Conservation (phyloP, 2,888 invertebrate species). For the Lithophane ornitopus region DNA sequence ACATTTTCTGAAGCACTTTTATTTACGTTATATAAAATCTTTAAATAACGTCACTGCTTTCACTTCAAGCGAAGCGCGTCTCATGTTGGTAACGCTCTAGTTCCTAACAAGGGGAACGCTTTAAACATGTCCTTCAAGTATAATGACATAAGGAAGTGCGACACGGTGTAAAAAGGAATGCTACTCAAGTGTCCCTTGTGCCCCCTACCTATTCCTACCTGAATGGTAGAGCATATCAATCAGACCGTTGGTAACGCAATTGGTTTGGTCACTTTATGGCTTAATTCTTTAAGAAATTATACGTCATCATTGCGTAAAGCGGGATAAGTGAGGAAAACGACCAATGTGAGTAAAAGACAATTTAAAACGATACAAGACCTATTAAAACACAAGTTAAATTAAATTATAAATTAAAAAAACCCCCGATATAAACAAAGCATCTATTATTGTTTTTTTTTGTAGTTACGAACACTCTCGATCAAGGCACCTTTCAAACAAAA, state of each 20-base stretch:
- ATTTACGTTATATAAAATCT: conserved; percentile 19
- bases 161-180: neutral
- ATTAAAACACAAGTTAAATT: too few relatives aligned
- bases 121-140: neutral
- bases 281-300: neutral
- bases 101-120: conserved; percentile 27
- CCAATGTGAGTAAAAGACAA: too few relatives aligned
- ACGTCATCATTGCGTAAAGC: neutral
- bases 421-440: too few relatives aligned
- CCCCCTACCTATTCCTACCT: too few relatives aligned
- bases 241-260: neutral
- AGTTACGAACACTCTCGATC: too few relatives aligned
- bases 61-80: conserved; percentile 28
- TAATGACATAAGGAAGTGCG: neutral
- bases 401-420: too few relatives aligned
- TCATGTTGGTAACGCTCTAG: conserved; percentile 44
- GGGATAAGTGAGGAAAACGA: neutral
- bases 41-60: conserved; percentile 27
- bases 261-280: neutral
- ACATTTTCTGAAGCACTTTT: conserved; percentile 6
- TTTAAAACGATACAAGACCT: too few relatives aligned
- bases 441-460: too few relatives aligned
- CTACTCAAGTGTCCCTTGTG: too few relatives aligned
- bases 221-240: neutral
- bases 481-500: too few relatives aligned